Percentiles rank a stretch among this genome's conserved stretches.
phyloP scores from a whole-genome alignment of 2,113 vertebrate species.

The Helogale parvula region DNA sequence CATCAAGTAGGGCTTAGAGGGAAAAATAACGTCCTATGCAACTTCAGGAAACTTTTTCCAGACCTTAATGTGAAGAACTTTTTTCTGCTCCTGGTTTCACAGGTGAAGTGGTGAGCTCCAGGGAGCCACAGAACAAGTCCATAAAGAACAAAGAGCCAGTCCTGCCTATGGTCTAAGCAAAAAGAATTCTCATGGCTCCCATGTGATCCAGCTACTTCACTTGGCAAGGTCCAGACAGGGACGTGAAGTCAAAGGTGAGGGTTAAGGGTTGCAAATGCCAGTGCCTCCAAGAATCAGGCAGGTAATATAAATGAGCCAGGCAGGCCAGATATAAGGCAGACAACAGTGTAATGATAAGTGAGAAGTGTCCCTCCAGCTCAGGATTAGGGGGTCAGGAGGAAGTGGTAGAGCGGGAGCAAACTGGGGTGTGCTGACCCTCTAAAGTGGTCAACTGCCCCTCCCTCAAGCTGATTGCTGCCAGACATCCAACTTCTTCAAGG shows the following conservation, averaged over 20 bases:
- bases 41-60: not conserved
- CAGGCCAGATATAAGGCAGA: not conserved
- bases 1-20: not conserved
- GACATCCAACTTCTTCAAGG: not conserved
- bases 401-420: not conserved
- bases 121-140: not conserved
- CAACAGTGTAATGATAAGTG: not conserved
- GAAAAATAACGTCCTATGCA: not conserved
- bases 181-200: not conserved
- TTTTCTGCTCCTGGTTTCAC: not conserved
- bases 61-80: not conserved
- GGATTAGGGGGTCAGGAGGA: not conserved
- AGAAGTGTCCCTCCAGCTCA: not conserved
- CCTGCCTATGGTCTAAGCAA: not conserved
- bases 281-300: not conserved
- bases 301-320: not conserved
- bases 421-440: not conserved
- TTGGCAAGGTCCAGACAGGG: not conserved
- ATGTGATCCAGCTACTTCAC: not conserved
- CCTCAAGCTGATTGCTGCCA: not conserved
- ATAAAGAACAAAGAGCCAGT: not conserved
- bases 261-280: not conserved
- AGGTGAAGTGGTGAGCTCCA: not conserved
- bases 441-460: not conserved
- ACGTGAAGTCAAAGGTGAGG: not conserved